phyloP scores from a whole-genome alignment of 2,888 invertebrate species.

The Lapara coniferarum region DNA sequence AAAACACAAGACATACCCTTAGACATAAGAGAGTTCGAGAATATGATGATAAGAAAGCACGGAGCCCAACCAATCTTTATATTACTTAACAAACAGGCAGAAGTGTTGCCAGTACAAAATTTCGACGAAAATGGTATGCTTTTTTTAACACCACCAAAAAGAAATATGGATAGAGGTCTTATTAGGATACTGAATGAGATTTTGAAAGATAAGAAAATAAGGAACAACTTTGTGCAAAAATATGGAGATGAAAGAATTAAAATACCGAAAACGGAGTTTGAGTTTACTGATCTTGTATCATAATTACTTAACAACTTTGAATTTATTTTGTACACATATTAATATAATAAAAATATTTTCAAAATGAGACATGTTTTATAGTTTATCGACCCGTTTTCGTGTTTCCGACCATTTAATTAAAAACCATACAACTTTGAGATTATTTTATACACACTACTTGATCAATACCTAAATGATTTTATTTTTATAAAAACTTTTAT shows the following conservation, averaged over 20 bases:
- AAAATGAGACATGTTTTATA: no score
- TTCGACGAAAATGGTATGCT: conserved; percentile 33
- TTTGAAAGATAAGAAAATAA: not conserved
- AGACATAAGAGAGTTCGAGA: conserved; percentile 11
- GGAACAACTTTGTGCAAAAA: not conserved
- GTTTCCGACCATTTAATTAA: no score
- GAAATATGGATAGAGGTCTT: not conserved
- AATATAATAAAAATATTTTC: no score
- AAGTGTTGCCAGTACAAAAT: conserved; percentile 9
- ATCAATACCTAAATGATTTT: no score
- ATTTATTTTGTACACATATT: no score
- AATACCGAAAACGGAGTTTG: not conserved
- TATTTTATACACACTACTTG: no score
- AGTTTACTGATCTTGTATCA: conserved; percentile 10
- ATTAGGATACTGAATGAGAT: not conserved
- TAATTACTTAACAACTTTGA: not conserved
- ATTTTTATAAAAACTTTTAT: no score
- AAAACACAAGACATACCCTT: not conserved
- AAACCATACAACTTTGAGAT: no score
- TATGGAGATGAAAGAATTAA: not conserved
- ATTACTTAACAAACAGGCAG: not conserved
- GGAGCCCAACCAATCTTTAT: not conserved
- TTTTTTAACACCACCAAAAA: conserved; percentile 28
- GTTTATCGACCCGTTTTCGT: no score
- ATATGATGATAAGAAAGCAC: conserved; percentile 8